Conservation (phyloP, 2,888 invertebrate genomes). For the Formica aserva region DNA sequence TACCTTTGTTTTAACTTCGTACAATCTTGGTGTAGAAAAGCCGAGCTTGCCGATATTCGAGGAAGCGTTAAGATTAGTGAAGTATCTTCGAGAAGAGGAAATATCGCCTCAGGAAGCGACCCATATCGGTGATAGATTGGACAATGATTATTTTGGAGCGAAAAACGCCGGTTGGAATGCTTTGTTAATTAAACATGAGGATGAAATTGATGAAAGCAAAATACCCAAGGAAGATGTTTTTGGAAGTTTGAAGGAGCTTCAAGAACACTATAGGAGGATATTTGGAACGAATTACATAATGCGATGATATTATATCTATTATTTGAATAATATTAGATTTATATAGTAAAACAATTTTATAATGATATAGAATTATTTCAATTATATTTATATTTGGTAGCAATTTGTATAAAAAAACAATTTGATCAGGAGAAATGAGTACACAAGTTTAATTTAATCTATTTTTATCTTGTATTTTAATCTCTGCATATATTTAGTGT, state of each 20-base stretch:
- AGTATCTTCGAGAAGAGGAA: slow-evolving; percentile 79
- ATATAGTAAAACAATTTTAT: neutral
- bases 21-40: slow-evolving; percentile 91
- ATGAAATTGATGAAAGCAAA: slow-evolving; percentile 53
- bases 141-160: slow-evolving; percentile 93
- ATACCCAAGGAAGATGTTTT: slow-evolving; percentile 71
- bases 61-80: slow-evolving; percentile 87
- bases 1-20: slow-evolving; percentile 93
- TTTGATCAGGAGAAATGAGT: neutral
- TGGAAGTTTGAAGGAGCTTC: slow-evolving; percentile 76
- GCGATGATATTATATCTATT: neutral
- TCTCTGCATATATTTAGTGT: neutral
- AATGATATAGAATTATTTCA: neutral
- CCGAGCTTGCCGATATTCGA: slow-evolving; percentile 91
- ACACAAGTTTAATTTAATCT: neutral
- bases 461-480: neutral
- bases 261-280: slow-evolving; percentile 67
- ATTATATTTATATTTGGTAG: neutral
- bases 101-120: slow-evolving; percentile 89
- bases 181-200: slow-evolving; percentile 83
- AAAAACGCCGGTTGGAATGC: slow-evolving; percentile 92
- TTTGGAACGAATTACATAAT: slow-evolving; percentile 1
- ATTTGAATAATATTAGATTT: slow-evolving; percentile 1
- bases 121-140: slow-evolving; percentile 93
- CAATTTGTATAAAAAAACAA: neutral